phyloP scores from a whole-genome alignment of 2,797 vertebrate genomes.

The Falco columbarius region DNA sequence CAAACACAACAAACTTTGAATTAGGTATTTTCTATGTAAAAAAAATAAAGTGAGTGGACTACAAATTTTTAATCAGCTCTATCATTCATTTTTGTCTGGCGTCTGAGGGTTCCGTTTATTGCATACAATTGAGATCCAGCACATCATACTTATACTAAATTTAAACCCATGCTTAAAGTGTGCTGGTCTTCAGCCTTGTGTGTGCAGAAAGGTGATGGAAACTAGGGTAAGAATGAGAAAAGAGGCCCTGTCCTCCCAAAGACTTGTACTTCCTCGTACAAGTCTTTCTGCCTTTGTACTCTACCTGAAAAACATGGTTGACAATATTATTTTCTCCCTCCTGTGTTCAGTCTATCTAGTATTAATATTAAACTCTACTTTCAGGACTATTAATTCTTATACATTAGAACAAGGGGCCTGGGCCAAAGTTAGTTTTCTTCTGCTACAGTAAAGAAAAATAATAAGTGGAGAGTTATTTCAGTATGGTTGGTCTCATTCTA shows the following conservation, averaged over 20 bases:
- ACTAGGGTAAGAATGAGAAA: background rate
- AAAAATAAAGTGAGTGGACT: background rate
- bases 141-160: background rate
- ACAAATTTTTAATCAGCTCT: background rate
- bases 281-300: background rate
- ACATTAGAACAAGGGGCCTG: background rate
- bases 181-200: background rate
- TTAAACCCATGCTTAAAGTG: background rate
- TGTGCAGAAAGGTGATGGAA: background rate
- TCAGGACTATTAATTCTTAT: background rate
- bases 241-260: background rate
- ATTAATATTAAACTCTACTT: background rate
- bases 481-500: fast-evolving
- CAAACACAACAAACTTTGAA: background rate
- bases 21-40: background rate
- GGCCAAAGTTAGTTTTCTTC: background rate
- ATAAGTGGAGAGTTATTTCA: background rate
- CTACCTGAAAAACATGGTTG: background rate
- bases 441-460: background rate
- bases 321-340: background rate
- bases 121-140: background rate
- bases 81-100: background rate
- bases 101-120: background rate
- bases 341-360: background rate
- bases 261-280: background rate